Conservation (phyloP, 2,113 vertebrate species). For the Cynoglossus semilaevis region DNA sequence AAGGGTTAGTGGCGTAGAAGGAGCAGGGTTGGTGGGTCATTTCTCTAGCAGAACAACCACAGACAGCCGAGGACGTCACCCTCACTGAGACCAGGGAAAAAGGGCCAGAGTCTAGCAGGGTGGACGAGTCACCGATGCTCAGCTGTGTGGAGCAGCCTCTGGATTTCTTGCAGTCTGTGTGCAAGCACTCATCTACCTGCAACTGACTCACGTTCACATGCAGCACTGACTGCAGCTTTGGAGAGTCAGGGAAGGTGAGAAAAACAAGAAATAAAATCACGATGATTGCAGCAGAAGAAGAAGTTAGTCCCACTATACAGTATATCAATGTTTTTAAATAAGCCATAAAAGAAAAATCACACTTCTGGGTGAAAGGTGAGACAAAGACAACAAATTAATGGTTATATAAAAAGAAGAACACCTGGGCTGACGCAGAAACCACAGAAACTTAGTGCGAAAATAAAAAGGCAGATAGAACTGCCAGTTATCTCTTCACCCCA, state of each 20-base stretch:
- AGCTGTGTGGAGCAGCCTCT: slow-evolving; percentile 70
- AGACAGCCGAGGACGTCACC: slow-evolving; percentile 58
- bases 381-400: slow-evolving; percentile 27
- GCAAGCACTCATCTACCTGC: slow-evolving; percentile 80
- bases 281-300: slow-evolving; percentile 6
- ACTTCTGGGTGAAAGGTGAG: neutral
- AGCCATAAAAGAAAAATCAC: neutral
- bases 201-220: slow-evolving; percentile 78
- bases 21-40: slow-evolving; percentile 75
- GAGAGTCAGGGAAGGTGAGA: slow-evolving; percentile 24
- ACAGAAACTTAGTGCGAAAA: slow-evolving; percentile 55
- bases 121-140: slow-evolving; percentile 70
- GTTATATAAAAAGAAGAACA: slow-evolving; percentile 46
- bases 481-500: slow-evolving; percentile 47
- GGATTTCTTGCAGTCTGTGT: slow-evolving; percentile 69
- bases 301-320: neutral
- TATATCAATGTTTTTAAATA: slow-evolving; percentile 6
- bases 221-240: slow-evolving; percentile 80
- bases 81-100: slow-evolving; percentile 77
- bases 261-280: slow-evolving; percentile 16
- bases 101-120: slow-evolving; percentile 73
- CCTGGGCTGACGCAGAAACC: slow-evolving; percentile 45
- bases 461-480: slow-evolving; percentile 64
- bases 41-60: slow-evolving; percentile 74
- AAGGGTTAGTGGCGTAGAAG: slow-evolving; percentile 78